phyloP scores from a whole-genome alignment of 2,888 invertebrate genomes.

The Oscheius sp. region DNA sequence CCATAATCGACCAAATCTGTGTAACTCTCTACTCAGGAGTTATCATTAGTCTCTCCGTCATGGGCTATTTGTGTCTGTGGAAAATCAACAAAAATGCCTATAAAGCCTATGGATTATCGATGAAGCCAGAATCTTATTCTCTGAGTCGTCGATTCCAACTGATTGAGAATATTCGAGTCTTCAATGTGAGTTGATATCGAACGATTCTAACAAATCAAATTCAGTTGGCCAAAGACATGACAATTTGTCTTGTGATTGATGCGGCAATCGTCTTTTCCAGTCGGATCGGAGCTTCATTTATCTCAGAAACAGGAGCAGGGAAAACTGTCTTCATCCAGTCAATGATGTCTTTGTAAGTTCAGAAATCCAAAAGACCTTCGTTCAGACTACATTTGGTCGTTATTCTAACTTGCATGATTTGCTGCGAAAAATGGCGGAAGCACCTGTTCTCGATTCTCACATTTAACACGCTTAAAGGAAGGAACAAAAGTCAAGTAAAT shows the following conservation, averaged over 20 bases:
- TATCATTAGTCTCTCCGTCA: not conserved
- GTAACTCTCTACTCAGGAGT: not conserved
- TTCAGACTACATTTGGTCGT: no score
- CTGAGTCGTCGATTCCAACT: slow-evolving; percentile 19
- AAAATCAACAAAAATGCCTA: not conserved
- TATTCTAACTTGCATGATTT: no score
- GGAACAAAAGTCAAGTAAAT: no score
- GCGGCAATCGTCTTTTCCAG: not conserved
- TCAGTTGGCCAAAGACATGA: not conserved
- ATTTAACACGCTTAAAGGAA: no score
- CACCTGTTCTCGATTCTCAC: no score
- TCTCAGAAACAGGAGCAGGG: not conserved
- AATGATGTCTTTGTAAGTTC: not conserved
- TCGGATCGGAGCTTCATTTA: not conserved
- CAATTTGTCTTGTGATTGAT: not conserved
- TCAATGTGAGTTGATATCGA: not conserved
- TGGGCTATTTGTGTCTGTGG: slow-evolving; percentile 4
- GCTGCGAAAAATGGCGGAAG: no score
- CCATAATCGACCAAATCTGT: not conserved
- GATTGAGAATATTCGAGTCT: slow-evolving; percentile 10
- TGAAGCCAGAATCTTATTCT: not conserved
- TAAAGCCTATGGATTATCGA: not conserved
- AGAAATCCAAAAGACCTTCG: no score
- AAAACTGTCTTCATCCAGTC: not conserved
- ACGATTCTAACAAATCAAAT: not conserved